These are phyloP conservation scores for Pristionchus exspectatus DNA, from an alignment of 2,888 invertebrate species.

Conservation along the genomic window DNA sequence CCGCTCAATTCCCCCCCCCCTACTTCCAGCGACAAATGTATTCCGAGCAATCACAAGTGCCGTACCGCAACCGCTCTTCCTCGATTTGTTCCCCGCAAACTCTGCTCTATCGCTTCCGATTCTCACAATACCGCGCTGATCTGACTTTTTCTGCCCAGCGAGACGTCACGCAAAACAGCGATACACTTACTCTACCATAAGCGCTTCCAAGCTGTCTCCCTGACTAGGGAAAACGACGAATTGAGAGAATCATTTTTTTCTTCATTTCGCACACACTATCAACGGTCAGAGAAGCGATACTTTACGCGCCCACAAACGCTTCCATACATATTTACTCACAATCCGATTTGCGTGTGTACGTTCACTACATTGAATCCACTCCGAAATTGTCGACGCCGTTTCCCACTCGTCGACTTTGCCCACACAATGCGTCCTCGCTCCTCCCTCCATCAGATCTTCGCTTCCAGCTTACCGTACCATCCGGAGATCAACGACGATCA, in stretches of 20 bases:
- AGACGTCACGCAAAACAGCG: too few species aligned
- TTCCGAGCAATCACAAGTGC: too few species aligned
- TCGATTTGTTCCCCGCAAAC: not conserved
- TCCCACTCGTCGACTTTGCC: not conserved
- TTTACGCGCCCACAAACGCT: too few species aligned
- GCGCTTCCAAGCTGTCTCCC: not conserved
- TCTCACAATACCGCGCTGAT: not conserved
- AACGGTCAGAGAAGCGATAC: too few species aligned
- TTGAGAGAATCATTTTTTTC: too few species aligned
- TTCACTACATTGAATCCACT: too few species aligned
- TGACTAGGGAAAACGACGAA: too few species aligned
- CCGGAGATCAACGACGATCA: conserved; percentile 1
- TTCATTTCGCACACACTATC: too few species aligned
- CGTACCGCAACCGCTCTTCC: not conserved
- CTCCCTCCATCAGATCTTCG: not conserved
- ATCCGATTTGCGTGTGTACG: too few species aligned
- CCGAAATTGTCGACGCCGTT: not conserved
- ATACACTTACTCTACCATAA: not conserved
- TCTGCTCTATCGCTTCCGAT: not conserved
- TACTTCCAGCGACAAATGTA: too few species aligned
- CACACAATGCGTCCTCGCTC: not conserved
- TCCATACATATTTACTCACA: too few species aligned
- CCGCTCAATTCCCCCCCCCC: too few species aligned
- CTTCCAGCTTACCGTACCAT: not conserved
- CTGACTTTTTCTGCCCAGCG: not conserved